These are phyloP conservation scores for Saturnia japonica DNA, from an alignment of 2,888 invertebrate species.

Conservation along the genomic window DNA sequence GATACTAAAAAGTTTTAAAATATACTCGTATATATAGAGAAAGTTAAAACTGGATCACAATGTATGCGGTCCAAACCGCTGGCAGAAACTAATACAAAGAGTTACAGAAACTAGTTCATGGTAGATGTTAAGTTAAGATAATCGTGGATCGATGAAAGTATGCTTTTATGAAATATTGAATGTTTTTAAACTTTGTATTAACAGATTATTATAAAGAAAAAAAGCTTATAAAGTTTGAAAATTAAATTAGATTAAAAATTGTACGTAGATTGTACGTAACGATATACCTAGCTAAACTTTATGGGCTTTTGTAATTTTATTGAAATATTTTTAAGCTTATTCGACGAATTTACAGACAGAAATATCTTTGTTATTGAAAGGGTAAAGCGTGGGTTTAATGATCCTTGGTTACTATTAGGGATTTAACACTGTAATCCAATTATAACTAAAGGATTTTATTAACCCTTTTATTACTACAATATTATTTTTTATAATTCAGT, in stretches of 20 bases:
- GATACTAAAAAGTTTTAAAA: neutral
- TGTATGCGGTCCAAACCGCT: neutral
- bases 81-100: neutral
- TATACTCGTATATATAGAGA: neutral
- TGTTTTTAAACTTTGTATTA: neutral
- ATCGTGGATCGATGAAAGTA: neutral
- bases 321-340: slow-evolving; percentile 29
- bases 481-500: neutral
- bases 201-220: neutral
- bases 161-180: neutral
- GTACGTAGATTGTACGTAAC: slow-evolving; percentile 18
- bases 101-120: neutral
- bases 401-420: neutral
- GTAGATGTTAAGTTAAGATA: neutral
- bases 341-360: slow-evolving; percentile 24
- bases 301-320: slow-evolving; percentile 29
- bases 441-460: neutral
- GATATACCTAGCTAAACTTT: slow-evolving; percentile 28
- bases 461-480: neutral
- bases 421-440: neutral
- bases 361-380: slow-evolving; percentile 36
- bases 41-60: neutral
- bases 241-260: slow-evolving; percentile 16
- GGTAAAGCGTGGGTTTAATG: slow-evolving; percentile 21
- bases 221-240: slow-evolving; percentile 12